phyloP scores from a whole-genome alignment of 2,888 invertebrate genomes.

The Apamea crenata region DNA sequence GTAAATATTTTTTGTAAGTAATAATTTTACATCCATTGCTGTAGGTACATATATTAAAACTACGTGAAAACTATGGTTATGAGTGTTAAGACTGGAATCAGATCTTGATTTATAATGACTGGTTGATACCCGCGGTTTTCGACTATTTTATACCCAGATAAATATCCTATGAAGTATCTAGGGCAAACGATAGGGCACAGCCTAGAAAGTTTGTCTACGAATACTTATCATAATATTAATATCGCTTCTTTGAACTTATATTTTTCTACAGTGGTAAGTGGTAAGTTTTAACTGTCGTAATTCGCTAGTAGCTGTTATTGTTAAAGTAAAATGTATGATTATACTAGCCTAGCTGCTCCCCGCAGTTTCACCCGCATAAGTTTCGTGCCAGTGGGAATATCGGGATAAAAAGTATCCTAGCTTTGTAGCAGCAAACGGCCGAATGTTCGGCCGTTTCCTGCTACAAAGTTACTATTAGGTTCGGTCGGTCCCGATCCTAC shows the following conservation, averaged over 20 bases:
- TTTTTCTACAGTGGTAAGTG: too few species aligned
- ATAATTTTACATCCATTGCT: neutral
- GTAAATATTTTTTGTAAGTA: neutral
- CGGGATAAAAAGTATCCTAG: too few species aligned
- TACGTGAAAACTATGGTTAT: neutral
- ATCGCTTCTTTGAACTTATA: neutral
- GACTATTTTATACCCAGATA: neutral
- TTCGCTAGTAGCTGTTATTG: neutral
- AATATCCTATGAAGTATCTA: neutral
- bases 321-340: neutral
- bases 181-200: too few species aligned
- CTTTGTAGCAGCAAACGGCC: too few species aligned
- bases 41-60: neutral
- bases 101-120: neutral
- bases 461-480: too few species aligned
- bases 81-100: neutral
- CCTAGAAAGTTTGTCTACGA: neutral
- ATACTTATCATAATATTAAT: neutral
- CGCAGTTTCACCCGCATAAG: too few species aligned
- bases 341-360: too few species aligned
- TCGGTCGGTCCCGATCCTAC: too few species aligned
- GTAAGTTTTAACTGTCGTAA: too few species aligned
- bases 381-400: too few species aligned
- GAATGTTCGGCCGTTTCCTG: too few species aligned
- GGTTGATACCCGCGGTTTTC: neutral